phyloP scores from a whole-genome alignment of 1,140 invertebrate genomes.

The Ostrea denselamellosa region DNA sequence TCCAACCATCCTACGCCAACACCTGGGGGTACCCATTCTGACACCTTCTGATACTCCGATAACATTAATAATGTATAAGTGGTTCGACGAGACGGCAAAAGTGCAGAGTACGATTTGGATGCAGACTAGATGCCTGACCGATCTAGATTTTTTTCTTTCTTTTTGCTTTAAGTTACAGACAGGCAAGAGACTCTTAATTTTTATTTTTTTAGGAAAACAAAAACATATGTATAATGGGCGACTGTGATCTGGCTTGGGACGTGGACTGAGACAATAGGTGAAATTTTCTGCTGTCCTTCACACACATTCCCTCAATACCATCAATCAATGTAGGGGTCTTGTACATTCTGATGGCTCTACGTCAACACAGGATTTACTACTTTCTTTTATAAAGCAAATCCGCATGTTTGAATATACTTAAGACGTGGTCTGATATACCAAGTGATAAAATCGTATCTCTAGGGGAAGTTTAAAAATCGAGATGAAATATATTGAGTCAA shows the following conservation, averaged over 20 bases:
- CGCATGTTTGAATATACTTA: constrained; percentile 39
- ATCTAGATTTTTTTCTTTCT: not conserved
- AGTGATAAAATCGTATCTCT: constrained; percentile 32
- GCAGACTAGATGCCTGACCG: not conserved
- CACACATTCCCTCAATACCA: not conserved
- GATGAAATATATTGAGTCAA: constrained; percentile 40
- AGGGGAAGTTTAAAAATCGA: constrained; percentile 33
- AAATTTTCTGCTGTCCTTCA: not conserved
- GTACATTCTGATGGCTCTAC: not conserved
- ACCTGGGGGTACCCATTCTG: not conserved
- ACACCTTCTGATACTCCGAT: not conserved
- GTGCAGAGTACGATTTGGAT: not conserved
- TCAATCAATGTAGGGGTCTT: not conserved
- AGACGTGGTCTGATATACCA: not conserved
- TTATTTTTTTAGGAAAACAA: not conserved
- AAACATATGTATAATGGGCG: not conserved
- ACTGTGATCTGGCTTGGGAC: not conserved
- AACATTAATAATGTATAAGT: not conserved
- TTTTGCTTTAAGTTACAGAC: not conserved
- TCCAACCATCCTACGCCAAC: not conserved
- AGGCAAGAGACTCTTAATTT: not conserved
- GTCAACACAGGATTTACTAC: constrained; percentile 17
- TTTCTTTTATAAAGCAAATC: constrained; percentile 34
- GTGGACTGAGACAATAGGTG: not conserved
- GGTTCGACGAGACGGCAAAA: not conserved